Conservation (phyloP, 1,140 invertebrate genomes). For the Sinella curviseta region DNA sequence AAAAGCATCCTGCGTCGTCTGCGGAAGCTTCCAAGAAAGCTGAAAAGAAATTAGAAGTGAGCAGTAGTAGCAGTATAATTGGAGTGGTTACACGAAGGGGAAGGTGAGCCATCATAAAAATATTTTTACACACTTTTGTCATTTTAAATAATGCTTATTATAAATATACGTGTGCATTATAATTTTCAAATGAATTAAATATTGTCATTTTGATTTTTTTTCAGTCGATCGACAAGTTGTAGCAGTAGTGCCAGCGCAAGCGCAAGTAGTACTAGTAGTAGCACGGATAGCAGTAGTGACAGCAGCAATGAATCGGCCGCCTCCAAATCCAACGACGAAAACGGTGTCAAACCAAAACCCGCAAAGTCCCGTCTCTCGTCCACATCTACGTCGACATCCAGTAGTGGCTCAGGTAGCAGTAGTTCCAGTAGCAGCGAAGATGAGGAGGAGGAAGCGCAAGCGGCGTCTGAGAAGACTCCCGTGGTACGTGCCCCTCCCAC, state of each 20-base stretch:
- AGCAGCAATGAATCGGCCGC: conserved; percentile 20
- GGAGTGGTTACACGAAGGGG: neutral
- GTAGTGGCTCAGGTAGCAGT: conserved; percentile 3
- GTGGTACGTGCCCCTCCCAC: conserved; percentile 6
- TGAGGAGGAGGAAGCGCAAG: neutral
- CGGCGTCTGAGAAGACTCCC: neutral
- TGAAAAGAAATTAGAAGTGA: conserved; percentile 2
- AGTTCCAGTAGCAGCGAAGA: conserved; percentile 13
- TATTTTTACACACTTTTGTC: neutral
- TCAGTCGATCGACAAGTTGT: conserved; percentile 4
- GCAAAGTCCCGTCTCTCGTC: neutral
- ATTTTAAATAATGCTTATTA: neutral
- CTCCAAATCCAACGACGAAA: neutral
- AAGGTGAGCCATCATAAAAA: neutral
- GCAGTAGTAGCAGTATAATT: neutral
- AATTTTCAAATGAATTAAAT: neutral
- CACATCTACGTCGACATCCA: neutral
- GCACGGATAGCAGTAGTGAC: conserved; percentile 6
- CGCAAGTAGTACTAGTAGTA: neutral
- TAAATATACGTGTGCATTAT: neutral
- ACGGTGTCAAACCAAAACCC: neutral
- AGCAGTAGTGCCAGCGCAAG: conserved; percentile 18
- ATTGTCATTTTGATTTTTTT: neutral
- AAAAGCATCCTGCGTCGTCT: neutral
- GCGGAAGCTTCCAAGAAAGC: neutral